Evolutionary conservation across 1,140 invertebrate genomes (phyloP).

Genomic region (Zaprionus kolodkinae): DNA sequence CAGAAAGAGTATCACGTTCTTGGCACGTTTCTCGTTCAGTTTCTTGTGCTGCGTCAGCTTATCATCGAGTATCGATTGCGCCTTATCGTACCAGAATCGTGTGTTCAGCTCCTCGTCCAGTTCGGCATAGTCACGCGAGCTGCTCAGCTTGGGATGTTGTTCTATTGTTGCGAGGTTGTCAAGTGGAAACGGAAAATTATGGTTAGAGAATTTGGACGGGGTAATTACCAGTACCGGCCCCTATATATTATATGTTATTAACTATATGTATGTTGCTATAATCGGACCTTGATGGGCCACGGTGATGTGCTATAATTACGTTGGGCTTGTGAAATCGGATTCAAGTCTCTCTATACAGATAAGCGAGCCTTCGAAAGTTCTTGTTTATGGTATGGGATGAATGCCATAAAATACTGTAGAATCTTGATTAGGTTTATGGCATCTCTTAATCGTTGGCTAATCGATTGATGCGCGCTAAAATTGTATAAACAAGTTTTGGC

Average conservation of each 20-base stretch:
- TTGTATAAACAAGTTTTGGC: background rate
- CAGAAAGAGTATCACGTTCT: slow-evolving; percentile 91
- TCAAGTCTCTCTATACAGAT: background rate
- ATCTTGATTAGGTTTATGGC: slow-evolving; percentile 1
- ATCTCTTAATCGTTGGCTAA: background rate
- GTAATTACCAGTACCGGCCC: background rate
- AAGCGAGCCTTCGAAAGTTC: background rate
- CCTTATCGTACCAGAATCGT: slow-evolving; percentile 70
- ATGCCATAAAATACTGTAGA: background rate
- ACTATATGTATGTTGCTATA: background rate
- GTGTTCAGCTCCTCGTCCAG: slow-evolving; percentile 66
- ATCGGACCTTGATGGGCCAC: background rate
- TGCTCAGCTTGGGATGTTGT: slow-evolving; percentile 57
- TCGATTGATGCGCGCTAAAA: background rate
- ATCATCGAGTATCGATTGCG: slow-evolving; percentile 68
- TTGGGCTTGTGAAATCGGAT: background rate
- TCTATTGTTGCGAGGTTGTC: slow-evolving; percentile 12
- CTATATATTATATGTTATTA: background rate
- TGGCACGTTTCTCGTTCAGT: slow-evolving; percentile 85
- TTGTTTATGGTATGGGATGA: slow-evolving; percentile 2
- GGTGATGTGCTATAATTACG: background rate
- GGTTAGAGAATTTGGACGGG: background rate
- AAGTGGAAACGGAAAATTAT: slow-evolving; percentile 7
- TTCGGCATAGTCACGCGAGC: slow-evolving; percentile 59
- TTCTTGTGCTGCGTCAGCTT: slow-evolving; percentile 73